phyloP scores from a whole-genome alignment of 2,888 invertebrate species.

The Salpingus planirostris region DNA sequence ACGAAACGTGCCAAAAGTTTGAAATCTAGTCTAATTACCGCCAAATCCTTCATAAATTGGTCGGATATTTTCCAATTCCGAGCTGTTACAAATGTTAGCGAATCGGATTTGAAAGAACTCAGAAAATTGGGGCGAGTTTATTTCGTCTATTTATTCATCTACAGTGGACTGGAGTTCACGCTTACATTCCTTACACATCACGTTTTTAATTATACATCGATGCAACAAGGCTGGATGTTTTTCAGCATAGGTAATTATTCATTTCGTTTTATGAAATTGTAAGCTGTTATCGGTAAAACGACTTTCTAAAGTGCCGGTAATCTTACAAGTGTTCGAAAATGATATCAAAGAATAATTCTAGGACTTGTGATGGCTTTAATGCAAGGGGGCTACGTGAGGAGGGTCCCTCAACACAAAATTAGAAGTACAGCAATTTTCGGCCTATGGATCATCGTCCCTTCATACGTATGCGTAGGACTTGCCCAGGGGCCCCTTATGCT shows the following conservation, averaged over 20 bases:
- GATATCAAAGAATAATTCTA: too few species aligned
- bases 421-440: constrained; percentile 65
- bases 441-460: constrained; percentile 73
- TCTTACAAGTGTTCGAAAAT: too few species aligned
- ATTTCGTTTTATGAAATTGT: too few species aligned
- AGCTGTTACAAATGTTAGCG: constrained; percentile 57
- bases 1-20: constrained; percentile 62
- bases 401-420: constrained; percentile 64
- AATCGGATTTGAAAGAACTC: constrained; percentile 55
- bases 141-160: constrained; percentile 88
- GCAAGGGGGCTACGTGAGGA: constrained; percentile 83
- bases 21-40: constrained; percentile 43
- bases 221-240: constrained; percentile 98
- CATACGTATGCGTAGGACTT: constrained; percentile 76
- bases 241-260: constrained; percentile 73
- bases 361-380: constrained; percentile 80
- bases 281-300: too few species aligned
- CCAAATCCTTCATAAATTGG: constrained; percentile 32
- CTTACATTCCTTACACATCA: constrained; percentile 93
- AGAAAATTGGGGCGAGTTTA: constrained; percentile 65
- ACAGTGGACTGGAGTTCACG: constrained; percentile 95
- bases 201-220: constrained; percentile 80
- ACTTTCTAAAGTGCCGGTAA: too few species aligned
- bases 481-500: constrained; percentile 55
- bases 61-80: constrained; percentile 50